A percentile compares a stretch with the other conserved stretches of the same genome.
These are phyloP conservation scores for Leptarthrus brevirostris DNA, from an alignment of 2,888 invertebrate genomes.

Conservation along the genomic window DNA sequence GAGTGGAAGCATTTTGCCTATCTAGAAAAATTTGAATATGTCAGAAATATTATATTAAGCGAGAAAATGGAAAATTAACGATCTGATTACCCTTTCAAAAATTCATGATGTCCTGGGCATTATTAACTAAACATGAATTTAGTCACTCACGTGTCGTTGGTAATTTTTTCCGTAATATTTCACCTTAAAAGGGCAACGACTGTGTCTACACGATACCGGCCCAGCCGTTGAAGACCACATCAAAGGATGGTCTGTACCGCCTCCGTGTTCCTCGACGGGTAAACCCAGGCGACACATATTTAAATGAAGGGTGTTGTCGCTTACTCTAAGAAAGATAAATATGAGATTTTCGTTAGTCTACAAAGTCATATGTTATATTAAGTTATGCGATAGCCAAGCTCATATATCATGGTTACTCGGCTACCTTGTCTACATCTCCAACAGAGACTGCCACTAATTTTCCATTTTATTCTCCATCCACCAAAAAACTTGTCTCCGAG, in stretches of 20 bases:
- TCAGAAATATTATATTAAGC: conserved; percentile 1
- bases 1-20: not conserved
- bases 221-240: not conserved
- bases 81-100: conserved; percentile 5
- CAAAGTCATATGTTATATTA: conserved; percentile 13
- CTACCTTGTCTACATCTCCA: conserved; percentile 6
- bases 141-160: not conserved
- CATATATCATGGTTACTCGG: conserved; percentile 9
- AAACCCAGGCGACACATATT: conserved; percentile 12
- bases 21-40: conserved; percentile 13
- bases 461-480: conserved; percentile 23
- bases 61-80: not conserved
- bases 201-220: not conserved
- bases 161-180: conserved; percentile 3
- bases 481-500: conserved; percentile 21
- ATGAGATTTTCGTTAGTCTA: conserved; percentile 18
- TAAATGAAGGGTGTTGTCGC: conserved; percentile 21
- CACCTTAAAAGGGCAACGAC: not conserved
- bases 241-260: not conserved
- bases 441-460: conserved; percentile 27
- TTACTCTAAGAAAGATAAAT: conserved; percentile 29
- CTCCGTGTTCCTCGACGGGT: too few species aligned
- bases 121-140: conserved; percentile 18
- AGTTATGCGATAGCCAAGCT: not conserved
- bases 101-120: not conserved